Conservation (phyloP, 2,113 vertebrate species). For the Amblyopsis rosae region DNA sequence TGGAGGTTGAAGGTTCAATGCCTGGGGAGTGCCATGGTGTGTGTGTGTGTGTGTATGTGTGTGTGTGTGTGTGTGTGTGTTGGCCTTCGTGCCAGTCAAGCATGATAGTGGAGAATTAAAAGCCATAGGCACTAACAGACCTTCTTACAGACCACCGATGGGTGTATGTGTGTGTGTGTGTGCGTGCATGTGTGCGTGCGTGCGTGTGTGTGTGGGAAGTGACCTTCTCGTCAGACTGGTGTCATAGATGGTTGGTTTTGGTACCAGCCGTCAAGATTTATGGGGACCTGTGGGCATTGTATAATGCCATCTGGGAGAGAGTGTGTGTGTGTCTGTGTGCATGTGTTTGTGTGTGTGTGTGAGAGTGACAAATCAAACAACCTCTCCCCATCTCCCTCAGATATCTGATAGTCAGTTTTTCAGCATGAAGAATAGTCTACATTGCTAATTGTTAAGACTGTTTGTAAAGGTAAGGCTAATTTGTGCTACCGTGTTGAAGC, state of each 20-base stretch:
- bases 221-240: slow-evolving; percentile 62
- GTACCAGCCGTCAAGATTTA: slow-evolving; percentile 51
- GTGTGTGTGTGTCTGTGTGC: slow-evolving; percentile 15
- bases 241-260: slow-evolving; percentile 57
- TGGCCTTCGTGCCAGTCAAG: slow-evolving; percentile 57
- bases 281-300: slow-evolving; percentile 32
- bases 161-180: neutral
- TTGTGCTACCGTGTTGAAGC: too few species aligned
- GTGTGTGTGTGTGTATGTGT: slow-evolving; percentile 8
- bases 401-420: neutral
- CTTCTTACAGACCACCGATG: slow-evolving; percentile 56
- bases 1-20: slow-evolving; percentile 28
- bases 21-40: neutral
- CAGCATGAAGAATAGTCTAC: too few species aligned
- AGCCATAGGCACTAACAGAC: slow-evolving; percentile 53
- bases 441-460: too few species aligned
- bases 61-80: slow-evolving; percentile 24
- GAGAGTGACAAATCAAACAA: neutral
- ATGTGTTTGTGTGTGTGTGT: slow-evolving; percentile 13
- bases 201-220: slow-evolving; percentile 32
- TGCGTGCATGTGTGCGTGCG: slow-evolving; percentile 5
- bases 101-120: slow-evolving; percentile 68
- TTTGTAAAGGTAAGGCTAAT: too few species aligned
- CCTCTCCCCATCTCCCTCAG: slow-evolving; percentile 2
- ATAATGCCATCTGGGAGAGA: slow-evolving; percentile 36